phyloP scores from a whole-genome alignment of 1,140 invertebrate species.

The Nebria ingens region DNA sequence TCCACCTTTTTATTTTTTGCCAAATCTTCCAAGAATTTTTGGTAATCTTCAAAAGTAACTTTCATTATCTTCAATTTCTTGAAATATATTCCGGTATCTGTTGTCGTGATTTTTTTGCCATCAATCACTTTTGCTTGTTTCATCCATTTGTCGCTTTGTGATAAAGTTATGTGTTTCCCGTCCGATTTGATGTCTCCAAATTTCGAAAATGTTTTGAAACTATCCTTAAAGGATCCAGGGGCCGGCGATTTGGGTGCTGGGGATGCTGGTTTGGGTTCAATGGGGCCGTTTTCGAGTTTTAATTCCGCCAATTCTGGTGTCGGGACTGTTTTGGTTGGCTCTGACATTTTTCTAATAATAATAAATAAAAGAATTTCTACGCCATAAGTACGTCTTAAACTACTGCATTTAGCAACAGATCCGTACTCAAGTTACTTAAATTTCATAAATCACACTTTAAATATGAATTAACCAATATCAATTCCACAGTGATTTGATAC shows the following conservation, averaged over 20 bases:
- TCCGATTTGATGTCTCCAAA: conserved; percentile 57
- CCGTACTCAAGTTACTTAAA: no score
- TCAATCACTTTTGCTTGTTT: conserved; percentile 66
- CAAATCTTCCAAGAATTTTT: conserved; percentile 47
- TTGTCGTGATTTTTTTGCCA: conserved; percentile 56
- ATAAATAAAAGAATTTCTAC: no score
- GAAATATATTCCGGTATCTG: conserved; percentile 56
- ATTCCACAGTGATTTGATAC: no score
- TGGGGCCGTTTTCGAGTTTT: conserved; percentile 15
- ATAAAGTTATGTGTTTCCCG: conserved; percentile 54
- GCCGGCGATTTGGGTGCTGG: not conserved
- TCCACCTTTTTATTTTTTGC: conserved; percentile 47
- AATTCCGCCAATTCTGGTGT: conserved; percentile 10
- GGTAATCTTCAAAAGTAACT: conserved; percentile 41
- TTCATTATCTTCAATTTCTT: conserved; percentile 52
- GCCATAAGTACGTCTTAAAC: no score
- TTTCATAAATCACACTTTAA: no score
- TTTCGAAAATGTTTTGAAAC: conserved; percentile 49
- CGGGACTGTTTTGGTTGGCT: not conserved
- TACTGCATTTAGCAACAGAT: no score
- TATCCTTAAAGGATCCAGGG: conserved; percentile 22
- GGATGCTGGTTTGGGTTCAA: conserved; percentile 11
- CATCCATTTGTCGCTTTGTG: conserved; percentile 67
- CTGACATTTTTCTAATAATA: not conserved
- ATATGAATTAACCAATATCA: no score